phyloP scores from a whole-genome alignment of 2,113 vertebrate genomes.

The Myotis brandtii region DNA sequence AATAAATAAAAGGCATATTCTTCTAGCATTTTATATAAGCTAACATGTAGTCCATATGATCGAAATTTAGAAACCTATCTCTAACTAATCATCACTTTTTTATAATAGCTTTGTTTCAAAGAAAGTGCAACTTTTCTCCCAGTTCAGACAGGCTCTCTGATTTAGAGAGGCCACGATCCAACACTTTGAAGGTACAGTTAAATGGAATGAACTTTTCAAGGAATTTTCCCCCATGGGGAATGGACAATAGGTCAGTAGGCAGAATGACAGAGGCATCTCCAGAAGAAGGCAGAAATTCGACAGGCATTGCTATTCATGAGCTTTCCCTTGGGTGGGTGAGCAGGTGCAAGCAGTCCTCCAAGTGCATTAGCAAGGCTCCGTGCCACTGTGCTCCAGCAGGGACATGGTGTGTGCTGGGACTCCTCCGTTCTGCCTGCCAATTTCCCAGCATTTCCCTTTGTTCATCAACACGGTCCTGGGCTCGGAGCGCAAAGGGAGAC shows the following conservation, averaged over 20 bases:
- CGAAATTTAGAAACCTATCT: not conserved
- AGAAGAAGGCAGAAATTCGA: not conserved
- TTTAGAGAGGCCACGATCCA: not conserved
- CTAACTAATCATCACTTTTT: not conserved
- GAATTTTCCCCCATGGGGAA: not conserved
- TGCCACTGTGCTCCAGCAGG: not conserved
- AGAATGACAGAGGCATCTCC: not conserved
- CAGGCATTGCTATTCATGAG: not conserved
- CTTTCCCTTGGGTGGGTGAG: not conserved
- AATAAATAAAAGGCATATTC: not conserved
- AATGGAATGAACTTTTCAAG: not conserved
- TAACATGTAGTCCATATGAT: not conserved
- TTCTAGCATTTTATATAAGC: not conserved
- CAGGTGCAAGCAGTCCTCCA: not conserved
- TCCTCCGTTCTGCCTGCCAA: not conserved
- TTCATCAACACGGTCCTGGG: not conserved
- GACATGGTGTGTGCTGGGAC: not conserved
- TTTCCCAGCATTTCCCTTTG: not conserved
- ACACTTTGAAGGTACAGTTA: slow-evolving; percentile 49
- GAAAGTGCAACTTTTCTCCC: slow-evolving; percentile 4
- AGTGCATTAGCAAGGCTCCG: not conserved
- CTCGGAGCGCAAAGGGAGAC: not conserved
- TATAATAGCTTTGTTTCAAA: not conserved
- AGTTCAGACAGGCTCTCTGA: not conserved
- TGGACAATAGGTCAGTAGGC: not conserved